Evolutionary conservation across 2,113 vertebrate species (phyloP).

Genomic region (Saimiri boliviensis): DNA sequence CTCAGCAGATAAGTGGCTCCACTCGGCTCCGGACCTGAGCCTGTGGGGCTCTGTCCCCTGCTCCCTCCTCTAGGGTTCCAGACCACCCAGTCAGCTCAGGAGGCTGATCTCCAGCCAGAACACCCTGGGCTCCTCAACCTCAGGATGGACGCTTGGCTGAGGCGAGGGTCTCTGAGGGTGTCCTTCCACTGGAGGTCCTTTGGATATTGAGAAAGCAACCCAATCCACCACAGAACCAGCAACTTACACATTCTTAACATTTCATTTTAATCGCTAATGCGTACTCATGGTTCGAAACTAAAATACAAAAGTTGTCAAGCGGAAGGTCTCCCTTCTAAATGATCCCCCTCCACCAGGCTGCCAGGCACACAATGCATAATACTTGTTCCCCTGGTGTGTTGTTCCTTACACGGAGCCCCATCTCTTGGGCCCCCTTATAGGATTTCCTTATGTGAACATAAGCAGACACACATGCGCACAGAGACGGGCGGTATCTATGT

Average conservation of each 20-base stretch:
- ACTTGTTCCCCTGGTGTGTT: no score
- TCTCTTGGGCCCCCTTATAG: background rate
- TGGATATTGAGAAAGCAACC: background rate
- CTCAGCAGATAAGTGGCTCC: background rate
- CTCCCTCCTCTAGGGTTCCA: background rate
- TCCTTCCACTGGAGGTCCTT: background rate
- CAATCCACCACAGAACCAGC: background rate
- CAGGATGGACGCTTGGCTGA: background rate
- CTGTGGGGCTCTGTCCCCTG: background rate
- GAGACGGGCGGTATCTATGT: no score
- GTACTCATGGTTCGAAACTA: background rate
- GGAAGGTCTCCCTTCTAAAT: background rate
- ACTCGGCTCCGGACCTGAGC: no score
- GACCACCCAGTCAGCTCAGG: background rate
- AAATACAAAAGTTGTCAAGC: background rate
- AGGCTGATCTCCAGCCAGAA: background rate
- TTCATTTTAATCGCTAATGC: background rate
- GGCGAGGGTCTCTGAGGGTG: no score
- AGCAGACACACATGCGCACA: accelerated
- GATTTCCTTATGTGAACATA: accelerated
- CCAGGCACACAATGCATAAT: background rate
- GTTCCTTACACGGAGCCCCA: no score
- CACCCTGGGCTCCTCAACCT: no score
- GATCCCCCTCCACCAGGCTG: accelerated
- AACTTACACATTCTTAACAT: no score